These are phyloP conservation scores for Diplolepis rosae DNA, from an alignment of 2,888 invertebrate species.

Conservation along the genomic window DNA sequence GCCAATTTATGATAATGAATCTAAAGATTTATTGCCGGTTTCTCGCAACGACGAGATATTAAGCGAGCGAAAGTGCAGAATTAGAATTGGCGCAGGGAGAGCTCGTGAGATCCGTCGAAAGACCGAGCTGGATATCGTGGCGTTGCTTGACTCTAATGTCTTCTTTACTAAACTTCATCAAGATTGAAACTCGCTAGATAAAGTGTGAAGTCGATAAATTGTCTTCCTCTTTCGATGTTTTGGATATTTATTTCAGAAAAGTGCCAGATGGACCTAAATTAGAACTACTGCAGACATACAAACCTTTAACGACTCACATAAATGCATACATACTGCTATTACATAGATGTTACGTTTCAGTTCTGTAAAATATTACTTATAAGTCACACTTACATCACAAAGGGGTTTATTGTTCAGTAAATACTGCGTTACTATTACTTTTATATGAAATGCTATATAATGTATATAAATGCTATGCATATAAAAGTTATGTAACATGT, in stretches of 20 bases:
- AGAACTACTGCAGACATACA: not conserved
- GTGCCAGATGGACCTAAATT: not conserved
- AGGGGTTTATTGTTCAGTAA: too few relatives aligned
- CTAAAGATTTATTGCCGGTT: conserved; percentile 65
- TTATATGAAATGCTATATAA: too few relatives aligned
- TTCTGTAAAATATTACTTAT: too few relatives aligned
- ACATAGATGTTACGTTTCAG: too few relatives aligned
- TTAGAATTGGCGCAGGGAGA: conserved; percentile 64
- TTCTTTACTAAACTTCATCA: conserved; percentile 38
- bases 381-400: too few relatives aligned
- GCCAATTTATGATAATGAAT: conserved; percentile 71
- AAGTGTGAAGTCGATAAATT: not conserved
- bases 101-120: conserved; percentile 43
- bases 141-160: conserved; percentile 44
- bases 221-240: not conserved
- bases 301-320: too few relatives aligned
- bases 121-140: conserved; percentile 39
- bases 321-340: too few relatives aligned
- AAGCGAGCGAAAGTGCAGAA: conserved; percentile 62
- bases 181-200: not conserved
- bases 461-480: too few relatives aligned
- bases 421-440: too few relatives aligned
- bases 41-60: conserved; percentile 66
- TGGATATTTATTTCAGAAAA: not conserved
- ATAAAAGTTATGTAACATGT: too few relatives aligned